Evolutionary conservation across 2,113 vertebrate species (phyloP).

Genomic region (Catharus minimus): DNA sequence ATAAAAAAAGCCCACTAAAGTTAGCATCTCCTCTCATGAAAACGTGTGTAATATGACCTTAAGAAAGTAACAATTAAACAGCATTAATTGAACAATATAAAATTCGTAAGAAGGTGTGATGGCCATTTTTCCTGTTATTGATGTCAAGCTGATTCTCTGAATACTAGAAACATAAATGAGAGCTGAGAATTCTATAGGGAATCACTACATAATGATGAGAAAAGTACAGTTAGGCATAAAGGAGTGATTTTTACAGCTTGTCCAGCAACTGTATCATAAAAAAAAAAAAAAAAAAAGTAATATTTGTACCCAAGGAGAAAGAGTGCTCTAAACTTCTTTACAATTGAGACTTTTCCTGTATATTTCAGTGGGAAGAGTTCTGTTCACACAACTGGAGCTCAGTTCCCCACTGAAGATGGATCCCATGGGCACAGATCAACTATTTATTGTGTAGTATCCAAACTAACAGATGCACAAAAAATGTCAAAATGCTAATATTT

Average conservation of each 20-base stretch:
- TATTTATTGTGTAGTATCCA: background rate
- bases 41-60: background rate
- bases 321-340: background rate
- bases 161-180: background rate
- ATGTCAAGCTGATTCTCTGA: background rate
- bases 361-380: background rate
- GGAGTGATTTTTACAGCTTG: background rate
- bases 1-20: background rate
- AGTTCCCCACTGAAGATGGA: accelerated
- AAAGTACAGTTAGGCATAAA: background rate
- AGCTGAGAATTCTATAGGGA: background rate
- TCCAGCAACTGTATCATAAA: background rate
- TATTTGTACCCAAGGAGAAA: background rate
- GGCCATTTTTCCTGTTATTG: background rate
- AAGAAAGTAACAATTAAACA: background rate
- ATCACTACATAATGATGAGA: background rate
- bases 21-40: background rate
- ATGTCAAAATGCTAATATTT: background rate
- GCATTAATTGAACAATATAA: background rate
- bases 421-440: background rate
- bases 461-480: background rate
- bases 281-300: background rate
- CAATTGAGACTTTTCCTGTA: background rate
- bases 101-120: background rate
- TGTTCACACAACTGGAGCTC: background rate